Evolutionary conservation across 2,888 invertebrate genomes (phyloP).

Genomic region (Nomada flava): DNA sequence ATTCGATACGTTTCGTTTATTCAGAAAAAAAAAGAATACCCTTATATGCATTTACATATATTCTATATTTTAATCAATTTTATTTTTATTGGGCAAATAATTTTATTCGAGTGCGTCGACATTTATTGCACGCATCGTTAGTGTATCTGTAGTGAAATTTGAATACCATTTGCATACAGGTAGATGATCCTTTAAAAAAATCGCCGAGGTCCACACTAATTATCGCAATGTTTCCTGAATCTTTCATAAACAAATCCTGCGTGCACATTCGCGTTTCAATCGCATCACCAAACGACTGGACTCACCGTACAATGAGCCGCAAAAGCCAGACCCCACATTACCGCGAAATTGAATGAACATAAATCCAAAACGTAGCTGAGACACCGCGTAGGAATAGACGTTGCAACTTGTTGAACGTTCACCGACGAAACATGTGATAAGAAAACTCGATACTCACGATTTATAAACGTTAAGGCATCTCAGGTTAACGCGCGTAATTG

Average conservation of each 20-base stretch:
- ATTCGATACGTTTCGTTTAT: conserved; percentile 7
- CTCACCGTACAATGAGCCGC: background rate
- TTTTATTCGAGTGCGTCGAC: conserved; percentile 4
- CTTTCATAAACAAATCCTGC: background rate
- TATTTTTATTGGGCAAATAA: background rate
- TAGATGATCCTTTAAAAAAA: background rate
- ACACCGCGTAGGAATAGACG: conserved; percentile 22
- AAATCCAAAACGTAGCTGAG: conserved; percentile 1
- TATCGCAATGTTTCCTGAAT: background rate
- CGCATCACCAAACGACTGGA: background rate
- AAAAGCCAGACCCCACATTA: background rate
- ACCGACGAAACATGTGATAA: conserved; percentile 53
- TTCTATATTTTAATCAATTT: background rate
- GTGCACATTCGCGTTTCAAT: conserved; percentile 8
- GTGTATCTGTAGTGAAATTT: background rate
- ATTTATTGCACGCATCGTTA: conserved; percentile 5
- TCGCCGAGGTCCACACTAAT: background rate
- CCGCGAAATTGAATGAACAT: conserved; percentile 31
- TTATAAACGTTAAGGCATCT: conserved; percentile 44
- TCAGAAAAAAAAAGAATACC: background rate
- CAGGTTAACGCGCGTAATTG: conserved; percentile 44
- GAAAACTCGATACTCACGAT: conserved; percentile 30
- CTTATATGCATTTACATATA: background rate
- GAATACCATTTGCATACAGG: background rate
- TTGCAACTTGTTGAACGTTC: conserved; percentile 33